phyloP scores from a whole-genome alignment of 23 tunicate genomes.

The Trididemnum miniatum region DNA sequence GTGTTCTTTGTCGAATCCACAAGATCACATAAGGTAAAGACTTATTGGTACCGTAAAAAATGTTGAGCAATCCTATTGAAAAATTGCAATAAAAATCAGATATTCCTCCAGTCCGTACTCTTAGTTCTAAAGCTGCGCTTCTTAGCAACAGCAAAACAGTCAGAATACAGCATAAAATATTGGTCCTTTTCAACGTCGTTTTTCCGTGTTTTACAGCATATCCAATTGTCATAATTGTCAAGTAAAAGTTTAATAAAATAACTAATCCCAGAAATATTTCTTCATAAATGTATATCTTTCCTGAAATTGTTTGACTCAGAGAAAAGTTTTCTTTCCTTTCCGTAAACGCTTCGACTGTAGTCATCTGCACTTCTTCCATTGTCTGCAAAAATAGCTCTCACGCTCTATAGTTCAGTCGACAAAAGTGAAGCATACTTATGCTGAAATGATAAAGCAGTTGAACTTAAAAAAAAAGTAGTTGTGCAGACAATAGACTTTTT shows the following conservation, averaged over 20 bases:
- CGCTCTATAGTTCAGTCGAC: too few relatives aligned
- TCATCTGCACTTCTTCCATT: too few relatives aligned
- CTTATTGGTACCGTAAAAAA: neutral
- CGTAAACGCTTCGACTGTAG: neutral
- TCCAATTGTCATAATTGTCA: neutral
- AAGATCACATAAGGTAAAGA: conserved; percentile 2
- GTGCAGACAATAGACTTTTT: too few relatives aligned
- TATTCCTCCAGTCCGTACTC: neutral
- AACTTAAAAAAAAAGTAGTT: too few relatives aligned
- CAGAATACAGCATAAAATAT: neutral
- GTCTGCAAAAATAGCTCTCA: neutral
- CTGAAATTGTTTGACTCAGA: neutral
- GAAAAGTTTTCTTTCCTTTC: neutral
- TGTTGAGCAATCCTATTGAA: too few relatives aligned
- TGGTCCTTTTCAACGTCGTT: neutral
- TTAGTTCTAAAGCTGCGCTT: neutral
- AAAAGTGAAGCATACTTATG: too few relatives aligned
- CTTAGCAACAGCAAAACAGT: neutral
- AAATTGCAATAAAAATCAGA: neutral
- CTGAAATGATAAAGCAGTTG: too few relatives aligned
- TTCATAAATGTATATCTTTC: neutral
- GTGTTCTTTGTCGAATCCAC: conserved; percentile 17
- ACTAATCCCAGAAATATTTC: neutral
- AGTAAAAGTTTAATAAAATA: neutral
- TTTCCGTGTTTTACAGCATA: neutral